Evolutionary conservation across 2,113 vertebrate genomes (phyloP), one percentile per base, ranked within the genome.

Genomic region (Silurus asotus): DNA sequence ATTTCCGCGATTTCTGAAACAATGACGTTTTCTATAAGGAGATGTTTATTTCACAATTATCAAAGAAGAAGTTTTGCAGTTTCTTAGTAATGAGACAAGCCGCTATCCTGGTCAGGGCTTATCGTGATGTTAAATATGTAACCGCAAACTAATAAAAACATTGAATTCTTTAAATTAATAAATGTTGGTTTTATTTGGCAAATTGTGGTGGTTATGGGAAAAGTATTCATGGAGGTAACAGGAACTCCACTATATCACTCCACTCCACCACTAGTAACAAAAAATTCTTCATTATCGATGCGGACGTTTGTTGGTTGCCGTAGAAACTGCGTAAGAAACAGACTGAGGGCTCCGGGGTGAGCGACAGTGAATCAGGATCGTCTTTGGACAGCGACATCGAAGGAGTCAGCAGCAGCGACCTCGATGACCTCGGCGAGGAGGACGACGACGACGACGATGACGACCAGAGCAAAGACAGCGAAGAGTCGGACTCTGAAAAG

Each of bases 301-400:
- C 51, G 37, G 37, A 37, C 37, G 62, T 74, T 28, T 87, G 5
- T 61, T 45, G 25, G 67, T 87, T 62, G n/a, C 88, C 77, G 58
- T 87, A 99, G 97, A 99, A 97, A 89, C 94, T 94, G 81, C 95
- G 96, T 74, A 99, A 97, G 91, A 98, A 98, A 92, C 85, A 94
- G 23, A 85, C 95, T 85, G 97, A 98, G 89, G 94, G 95, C 91
- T 95, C 95, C 74, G 95, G 95, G 90, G 95, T 96, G 75, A 98
- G 96, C 5, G 97, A 98, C 91, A 99, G 97, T 84, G 98, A 99
- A 89, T 98, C 97, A 0, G 98, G 97, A 89, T 96, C 98, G 25
- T 97, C 97, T 14, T 97, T 98, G 59, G 97, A 99, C 92, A 98
- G 96, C 83, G 97, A 98, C 23, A 98, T 97, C 84, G 97, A 99